Percentiles rank a stretch among this genome's conserved stretches.
These are phyloP conservation scores for Drosophila chauvacae DNA, from an alignment of 1,140 invertebrate species.

Conservation along the genomic window DNA sequence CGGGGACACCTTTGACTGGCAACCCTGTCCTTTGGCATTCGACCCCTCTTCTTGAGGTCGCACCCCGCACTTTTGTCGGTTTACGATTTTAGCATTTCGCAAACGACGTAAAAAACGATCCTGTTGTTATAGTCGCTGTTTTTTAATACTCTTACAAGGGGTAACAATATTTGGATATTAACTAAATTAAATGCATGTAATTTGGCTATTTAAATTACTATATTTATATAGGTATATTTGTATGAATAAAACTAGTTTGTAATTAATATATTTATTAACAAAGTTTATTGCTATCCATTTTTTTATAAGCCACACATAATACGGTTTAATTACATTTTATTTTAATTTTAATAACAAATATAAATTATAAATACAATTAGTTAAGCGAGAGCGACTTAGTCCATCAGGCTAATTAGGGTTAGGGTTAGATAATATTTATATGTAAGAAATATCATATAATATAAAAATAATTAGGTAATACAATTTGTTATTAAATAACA, in stretches of 20 bases:
- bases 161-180: background rate
- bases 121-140: slow-evolving; percentile 17
- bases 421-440: no score
- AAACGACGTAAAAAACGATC: slow-evolving; percentile 44
- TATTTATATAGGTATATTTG: no score
- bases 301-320: no score
- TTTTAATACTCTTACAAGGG: background rate
- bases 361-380: no score
- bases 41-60: slow-evolving; percentile 42
- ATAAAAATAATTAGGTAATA: no score
- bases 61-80: slow-evolving; percentile 56
- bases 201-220: background rate
- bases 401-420: no score
- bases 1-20: slow-evolving; percentile 17
- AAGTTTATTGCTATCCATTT: no score
- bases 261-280: background rate
- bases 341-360: no score
- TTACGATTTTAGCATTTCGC: slow-evolving; percentile 72
- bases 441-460: no score
- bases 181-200: background rate
- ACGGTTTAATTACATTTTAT: no score
- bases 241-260: no score
- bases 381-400: no score
- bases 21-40: slow-evolving; percentile 11
- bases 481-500: background rate